A percentile compares a stretch with the other conserved stretches of the same genome.
Conservation (phyloP, 2,888 invertebrate genomes). For the Tetranychus truncatus region DNA sequence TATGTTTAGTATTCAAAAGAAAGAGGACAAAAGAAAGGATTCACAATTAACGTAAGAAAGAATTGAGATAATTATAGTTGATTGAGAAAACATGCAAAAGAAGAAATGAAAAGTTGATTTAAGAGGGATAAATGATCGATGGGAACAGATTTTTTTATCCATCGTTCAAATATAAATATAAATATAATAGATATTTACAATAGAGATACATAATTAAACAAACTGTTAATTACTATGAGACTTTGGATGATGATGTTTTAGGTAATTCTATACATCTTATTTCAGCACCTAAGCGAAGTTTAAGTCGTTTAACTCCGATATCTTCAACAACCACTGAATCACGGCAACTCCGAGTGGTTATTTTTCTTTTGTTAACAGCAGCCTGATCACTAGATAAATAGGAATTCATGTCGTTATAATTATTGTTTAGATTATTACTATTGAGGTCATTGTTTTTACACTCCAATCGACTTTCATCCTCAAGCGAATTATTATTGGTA, state of each 20-base stretch:
- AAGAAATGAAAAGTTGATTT: background rate
- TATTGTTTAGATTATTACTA: background rate
- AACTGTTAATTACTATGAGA: slow-evolving; percentile 3
- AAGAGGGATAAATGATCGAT: background rate
- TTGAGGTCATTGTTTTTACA: background rate
- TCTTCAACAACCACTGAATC: background rate
- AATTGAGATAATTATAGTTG: background rate
- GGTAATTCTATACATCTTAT: slow-evolving; percentile 73
- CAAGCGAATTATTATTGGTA: background rate
- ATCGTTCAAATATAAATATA: background rate
- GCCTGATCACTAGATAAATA: background rate
- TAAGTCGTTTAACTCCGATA: slow-evolving; percentile 52
- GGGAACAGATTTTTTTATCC: background rate
- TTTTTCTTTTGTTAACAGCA: background rate
- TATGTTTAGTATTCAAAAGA: background rate
- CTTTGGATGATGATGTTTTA: slow-evolving; percentile 18
- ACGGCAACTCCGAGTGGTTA: slow-evolving; percentile 5
- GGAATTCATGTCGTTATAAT: background rate
- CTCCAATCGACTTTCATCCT: background rate
- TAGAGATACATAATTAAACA: background rate
- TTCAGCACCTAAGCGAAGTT: slow-evolving; percentile 71
- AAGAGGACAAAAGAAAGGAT: background rate
- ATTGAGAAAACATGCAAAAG: background rate
- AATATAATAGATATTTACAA: background rate
- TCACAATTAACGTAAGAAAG: background rate